Evolutionary conservation across 2,888 invertebrate genomes (phyloP), one percentile per base, ranked within the genome.

Genomic region (Megastigmus dorsalis): DNA sequence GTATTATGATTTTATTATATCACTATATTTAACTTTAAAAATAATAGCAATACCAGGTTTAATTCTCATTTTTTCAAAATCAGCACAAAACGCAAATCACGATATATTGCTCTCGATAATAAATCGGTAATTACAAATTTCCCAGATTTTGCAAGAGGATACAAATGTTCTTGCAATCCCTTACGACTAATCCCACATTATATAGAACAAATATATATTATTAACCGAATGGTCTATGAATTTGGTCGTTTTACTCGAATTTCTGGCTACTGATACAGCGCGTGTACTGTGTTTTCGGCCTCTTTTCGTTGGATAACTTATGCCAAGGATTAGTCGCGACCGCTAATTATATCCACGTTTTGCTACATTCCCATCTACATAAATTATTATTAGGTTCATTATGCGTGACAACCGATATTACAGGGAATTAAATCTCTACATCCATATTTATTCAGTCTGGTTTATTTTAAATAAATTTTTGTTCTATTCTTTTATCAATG

Each of bases 261-360:
- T 50, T 57, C 38, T 38, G n/a, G 55, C 55, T 67, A n/a, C 41
- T 45, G 3, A 6, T 28, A 15, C n/a, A 15, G 23, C 50, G 3
- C 10, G 30, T 33, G 41, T n/a, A 43, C 4, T 26, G 66, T 3
- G 33, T 41, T 23, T 36, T 48, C 55, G 74, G 50, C 52, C 48
- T 63, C 55, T 62, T 69, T 74, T 36, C 62, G 18, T 48, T 57
- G 48, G 57, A 62, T 72, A 76, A 65, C 57, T 72, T 60, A 69
- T 68, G 60, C 59, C 38, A 20, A 63, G 75, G 68, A 72, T 76
- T 68, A 72, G 68, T 9, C 41, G 13, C 15, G 4, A 36, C 67
- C 50, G 62, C 71, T 71, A 75, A 75, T 75, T 75, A 71, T 75
- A 71, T 70, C 70, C 54, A 45, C 70, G 28, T 65, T 69, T 75